Conservation (phyloP, 2,113 vertebrate species). For the Montifringilla adamsi region DNA sequence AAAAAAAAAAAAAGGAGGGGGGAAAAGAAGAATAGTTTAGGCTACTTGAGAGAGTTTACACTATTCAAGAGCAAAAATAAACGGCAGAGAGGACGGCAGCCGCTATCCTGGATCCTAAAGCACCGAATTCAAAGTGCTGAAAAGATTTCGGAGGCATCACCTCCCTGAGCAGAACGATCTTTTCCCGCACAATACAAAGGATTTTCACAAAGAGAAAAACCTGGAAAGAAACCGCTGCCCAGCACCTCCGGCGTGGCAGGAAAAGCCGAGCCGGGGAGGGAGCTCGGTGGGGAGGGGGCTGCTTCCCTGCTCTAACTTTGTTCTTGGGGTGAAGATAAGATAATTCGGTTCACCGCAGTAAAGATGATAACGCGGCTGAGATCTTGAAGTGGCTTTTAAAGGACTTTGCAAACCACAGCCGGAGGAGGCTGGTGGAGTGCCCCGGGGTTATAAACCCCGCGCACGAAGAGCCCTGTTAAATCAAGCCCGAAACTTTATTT, state of each 20-base stretch:
- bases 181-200: background rate
- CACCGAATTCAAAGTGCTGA: background rate
- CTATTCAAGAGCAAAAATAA: slow-evolving; percentile 24
- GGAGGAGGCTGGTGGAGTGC: background rate
- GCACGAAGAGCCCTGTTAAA: background rate
- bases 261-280: background rate
- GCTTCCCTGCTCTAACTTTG: background rate
- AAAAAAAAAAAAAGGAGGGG: background rate
- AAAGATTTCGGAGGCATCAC: background rate
- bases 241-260: background rate
- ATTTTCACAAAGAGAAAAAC: slow-evolving; percentile 43
- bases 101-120: background rate
- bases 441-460: background rate
- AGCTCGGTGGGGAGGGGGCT: background rate
- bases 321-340: slow-evolving; percentile 61
- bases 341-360: background rate
- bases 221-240: background rate
- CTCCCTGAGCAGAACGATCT: background rate
- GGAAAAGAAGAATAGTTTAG: background rate
- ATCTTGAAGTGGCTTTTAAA: slow-evolving; percentile 41
- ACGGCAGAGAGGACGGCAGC: background rate
- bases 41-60: slow-evolving; percentile 6
- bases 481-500: background rate
- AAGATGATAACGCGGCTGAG: slow-evolving; percentile 31
- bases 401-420: background rate